These are phyloP conservation scores for Chymomyza procnemis DNA, from an alignment of 2,888 invertebrate species.

Conservation along the genomic window DNA sequence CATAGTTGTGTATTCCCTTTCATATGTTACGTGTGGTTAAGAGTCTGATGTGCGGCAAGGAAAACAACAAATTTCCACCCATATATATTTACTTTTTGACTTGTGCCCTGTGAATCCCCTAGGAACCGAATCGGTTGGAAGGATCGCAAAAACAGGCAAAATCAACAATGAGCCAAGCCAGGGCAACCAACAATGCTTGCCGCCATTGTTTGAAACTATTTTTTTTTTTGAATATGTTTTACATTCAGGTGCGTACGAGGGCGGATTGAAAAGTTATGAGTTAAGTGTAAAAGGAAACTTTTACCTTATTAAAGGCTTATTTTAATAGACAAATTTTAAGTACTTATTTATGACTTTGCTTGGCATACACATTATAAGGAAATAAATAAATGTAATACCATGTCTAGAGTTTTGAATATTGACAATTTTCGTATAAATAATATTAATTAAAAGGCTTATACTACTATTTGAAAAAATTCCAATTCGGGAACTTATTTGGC, in stretches of 20 bases:
- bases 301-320: no score
- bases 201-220: constrained; percentile 55
- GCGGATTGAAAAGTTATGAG: no score
- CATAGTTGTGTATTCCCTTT: constrained; percentile 4
- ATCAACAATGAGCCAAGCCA: background rate
- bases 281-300: no score
- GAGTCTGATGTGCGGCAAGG: background rate
- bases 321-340: no score
- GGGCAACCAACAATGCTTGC: constrained; percentile 25
- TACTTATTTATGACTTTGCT: no score
- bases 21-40: background rate
- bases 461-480: no score
- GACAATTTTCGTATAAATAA: no score
- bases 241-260: background rate
- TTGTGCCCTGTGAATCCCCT: constrained; percentile 22
- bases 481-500: no score
- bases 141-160: background rate
- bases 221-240: constrained; percentile 8
- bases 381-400: no score
- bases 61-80: constrained; percentile 15
- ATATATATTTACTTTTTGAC: constrained; percentile 34
- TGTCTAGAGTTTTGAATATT: no score
- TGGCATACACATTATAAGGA: no score
- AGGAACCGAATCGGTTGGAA: background rate
- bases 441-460: no score